Conservation (phyloP, 2,888 invertebrate species). For the Herminia tarsipennalis region DNA sequence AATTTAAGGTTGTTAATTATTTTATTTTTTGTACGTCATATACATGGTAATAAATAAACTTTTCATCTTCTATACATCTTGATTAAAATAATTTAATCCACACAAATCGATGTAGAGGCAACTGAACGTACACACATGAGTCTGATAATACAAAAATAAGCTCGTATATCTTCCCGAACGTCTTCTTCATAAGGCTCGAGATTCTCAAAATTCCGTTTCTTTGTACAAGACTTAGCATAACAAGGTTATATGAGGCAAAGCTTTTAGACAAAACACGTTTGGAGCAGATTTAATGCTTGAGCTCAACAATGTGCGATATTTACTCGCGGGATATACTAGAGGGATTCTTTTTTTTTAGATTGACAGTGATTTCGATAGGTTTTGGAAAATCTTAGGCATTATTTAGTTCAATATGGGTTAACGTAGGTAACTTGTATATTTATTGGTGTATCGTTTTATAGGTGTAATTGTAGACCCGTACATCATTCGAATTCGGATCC, state of each 20-base stretch:
- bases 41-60: no score
- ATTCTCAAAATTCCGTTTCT: conserved; percentile 59
- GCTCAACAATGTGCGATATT: conserved; percentile 58
- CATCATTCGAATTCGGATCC: no score
- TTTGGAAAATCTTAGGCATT: not conserved
- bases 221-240: conserved; percentile 62
- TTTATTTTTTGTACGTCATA: no score
- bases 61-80: no score
- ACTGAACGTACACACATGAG: no score
- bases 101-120: no score
- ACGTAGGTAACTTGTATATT: not conserved
- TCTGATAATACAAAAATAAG: no score
- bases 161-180: no score
- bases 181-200: conserved; percentile 39
- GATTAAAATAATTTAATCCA: no score
- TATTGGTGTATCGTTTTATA: not conserved
- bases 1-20: no score
- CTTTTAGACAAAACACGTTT: conserved; percentile 74
- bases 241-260: conserved; percentile 70
- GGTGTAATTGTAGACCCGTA: not conserved
- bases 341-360: conserved; percentile 10
- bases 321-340: conserved; percentile 50
- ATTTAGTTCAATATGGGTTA: no score
- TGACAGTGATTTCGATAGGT: not conserved
- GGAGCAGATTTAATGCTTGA: conserved; percentile 58